Evolutionary conservation across 2,888 invertebrate species (phyloP).

Genomic region (Hypomecis atomaria): DNA sequence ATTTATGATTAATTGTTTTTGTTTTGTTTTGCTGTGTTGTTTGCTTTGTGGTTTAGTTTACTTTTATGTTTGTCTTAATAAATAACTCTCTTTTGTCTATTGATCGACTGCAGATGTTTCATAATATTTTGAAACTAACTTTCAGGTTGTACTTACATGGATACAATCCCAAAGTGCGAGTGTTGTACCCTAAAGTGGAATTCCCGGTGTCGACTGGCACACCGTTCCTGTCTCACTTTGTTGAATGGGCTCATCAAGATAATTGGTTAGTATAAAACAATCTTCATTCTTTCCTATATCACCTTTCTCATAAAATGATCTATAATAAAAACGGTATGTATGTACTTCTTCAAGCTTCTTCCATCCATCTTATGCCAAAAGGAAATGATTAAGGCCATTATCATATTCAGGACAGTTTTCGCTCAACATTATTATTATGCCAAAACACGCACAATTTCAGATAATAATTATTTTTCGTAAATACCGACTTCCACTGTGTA

Average conservation of each 20-base stretch:
- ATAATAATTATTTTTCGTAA: too few species aligned
- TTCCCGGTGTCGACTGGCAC: constrained; percentile 94
- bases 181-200: constrained; percentile 88
- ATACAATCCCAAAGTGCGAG: constrained; percentile 86
- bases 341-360: too few species aligned
- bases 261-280: neutral
- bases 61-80: too few species aligned
- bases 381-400: neutral
- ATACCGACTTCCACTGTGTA: too few species aligned
- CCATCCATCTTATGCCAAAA: neutral
- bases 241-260: constrained; percentile 90
- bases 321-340: too few species aligned
- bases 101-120: neutral
- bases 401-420: too few species aligned
- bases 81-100: neutral
- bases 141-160: constrained; percentile 89
- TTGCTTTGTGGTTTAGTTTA: too few species aligned
- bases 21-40: too few species aligned
- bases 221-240: constrained; percentile 90
- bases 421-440: too few species aligned
- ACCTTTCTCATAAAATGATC: too few species aligned
- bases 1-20: too few species aligned
- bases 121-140: neutral
- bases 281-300: neutral
- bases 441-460: too few species aligned